Conservation (phyloP, 2,888 invertebrate genomes). For the Tromatobia lineatoria region DNA sequence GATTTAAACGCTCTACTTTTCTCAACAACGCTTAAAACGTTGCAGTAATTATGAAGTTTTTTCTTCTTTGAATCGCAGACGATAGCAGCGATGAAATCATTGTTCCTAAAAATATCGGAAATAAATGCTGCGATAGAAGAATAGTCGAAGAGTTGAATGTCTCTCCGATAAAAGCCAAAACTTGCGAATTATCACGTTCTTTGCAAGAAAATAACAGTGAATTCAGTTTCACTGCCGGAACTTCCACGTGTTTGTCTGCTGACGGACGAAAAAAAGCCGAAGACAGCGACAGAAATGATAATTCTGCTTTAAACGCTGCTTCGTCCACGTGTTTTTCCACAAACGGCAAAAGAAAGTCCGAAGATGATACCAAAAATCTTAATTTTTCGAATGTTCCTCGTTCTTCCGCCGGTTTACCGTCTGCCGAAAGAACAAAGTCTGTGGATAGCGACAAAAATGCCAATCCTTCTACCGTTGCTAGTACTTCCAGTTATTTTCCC, state of each 20-base stretch:
- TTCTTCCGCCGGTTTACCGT: neutral
- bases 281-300: neutral
- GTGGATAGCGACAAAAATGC: neutral
- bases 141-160: neutral
- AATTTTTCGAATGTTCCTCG: neutral
- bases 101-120: neutral
- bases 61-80: constrained; percentile 29
- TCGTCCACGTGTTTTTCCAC: neutral
- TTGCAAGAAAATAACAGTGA: constrained; percentile 1
- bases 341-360: neutral
- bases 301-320: neutral
- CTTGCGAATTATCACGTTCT: neutral
- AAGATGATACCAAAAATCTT: neutral
- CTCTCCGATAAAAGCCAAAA: neutral
- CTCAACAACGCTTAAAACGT: neutral
- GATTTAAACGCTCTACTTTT: neutral
- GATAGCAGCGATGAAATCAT: constrained; percentile 24
- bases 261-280: too few species aligned
- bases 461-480: too few species aligned
- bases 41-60: neutral
- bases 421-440: neutral
- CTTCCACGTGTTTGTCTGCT: neutral
- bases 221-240: neutral
- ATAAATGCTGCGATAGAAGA: neutral
- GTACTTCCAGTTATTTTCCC: too few species aligned